Evolutionary conservation across 2,888 invertebrate genomes (phyloP), one percentile per base, ranked within the genome.

Genomic region (Arge pagana): DNA sequence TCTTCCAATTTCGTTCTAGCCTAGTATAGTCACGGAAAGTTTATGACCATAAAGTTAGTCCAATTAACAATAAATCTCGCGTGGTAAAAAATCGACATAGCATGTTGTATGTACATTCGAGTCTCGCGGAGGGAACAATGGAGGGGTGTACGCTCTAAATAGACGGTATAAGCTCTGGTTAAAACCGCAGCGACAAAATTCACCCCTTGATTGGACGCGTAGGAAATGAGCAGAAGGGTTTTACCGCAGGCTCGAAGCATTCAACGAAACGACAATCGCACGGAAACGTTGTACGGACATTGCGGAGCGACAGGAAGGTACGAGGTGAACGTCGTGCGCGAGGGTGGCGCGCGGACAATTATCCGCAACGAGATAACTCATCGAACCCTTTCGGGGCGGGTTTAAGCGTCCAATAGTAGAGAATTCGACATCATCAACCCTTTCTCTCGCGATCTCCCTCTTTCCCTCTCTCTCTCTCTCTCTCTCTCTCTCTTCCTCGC

Each of bases 361-460:
- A 15, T n/a, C 15, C 21, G 33, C 21, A 15, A 16, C 21, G 28
- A 45, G 45, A 45, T 45, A 33, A 45, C 45, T 45, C 45, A 45
- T 45, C 21, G 45, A 45, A 33, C 33, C 45, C 45, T 45, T n/a
- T 26, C 7, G 26, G 8, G 26, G 26, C n/a, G 26, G 2, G 7
- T 26, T 26, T 7, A n/a, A 26, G 26, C n/a, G n/a, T 26, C 26
- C 26, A 26, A n/a, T 8, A 10, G 50, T 40, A 42, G 43, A 26
- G 41, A 45, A 48, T 54, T 48, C 45, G 24, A 13, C 39, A 23
- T 52, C 52, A 52, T 51, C 56, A 56, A 56, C 54, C 56, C 56
- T 56, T 54, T 52, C 56, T 52, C 36, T 23, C 23, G n/a, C 16
- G 7, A 15, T 16, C 30, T 24, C 31, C 35, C 11, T 3, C 23